A percentile compares a stretch with the other conserved stretches of the same genome.
Conservation (phyloP, 2,797 vertebrate species). For the Protosalanx chinensis region DNA sequence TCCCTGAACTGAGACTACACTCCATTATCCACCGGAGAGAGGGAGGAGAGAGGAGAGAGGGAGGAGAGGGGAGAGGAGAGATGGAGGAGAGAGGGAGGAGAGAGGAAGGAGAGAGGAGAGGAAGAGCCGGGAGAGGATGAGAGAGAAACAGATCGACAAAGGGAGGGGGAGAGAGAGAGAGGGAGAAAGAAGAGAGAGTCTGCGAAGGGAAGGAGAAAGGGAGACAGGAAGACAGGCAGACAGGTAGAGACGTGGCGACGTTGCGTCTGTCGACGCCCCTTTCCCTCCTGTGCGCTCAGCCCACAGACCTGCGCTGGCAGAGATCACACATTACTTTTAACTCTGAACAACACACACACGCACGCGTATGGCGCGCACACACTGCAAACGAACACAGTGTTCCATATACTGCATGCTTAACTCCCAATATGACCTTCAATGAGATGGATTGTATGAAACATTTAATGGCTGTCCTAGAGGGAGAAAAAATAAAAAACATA, state of each 20-base stretch:
- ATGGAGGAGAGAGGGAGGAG: not conserved
- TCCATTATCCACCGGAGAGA: slow-evolving; percentile 49
- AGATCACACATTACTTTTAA: slow-evolving; percentile 29
- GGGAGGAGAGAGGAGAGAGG: not conserved
- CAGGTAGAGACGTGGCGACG: not conserved
- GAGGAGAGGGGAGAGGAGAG: not conserved
- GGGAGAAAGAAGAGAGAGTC: not conserved
- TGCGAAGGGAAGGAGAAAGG: not conserved
- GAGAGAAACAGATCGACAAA: not conserved
- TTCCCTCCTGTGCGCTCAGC: slow-evolving; percentile 28
- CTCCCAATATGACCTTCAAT: slow-evolving; percentile 71
- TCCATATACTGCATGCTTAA: slow-evolving; percentile 58
- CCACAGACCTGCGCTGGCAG: slow-evolving; percentile 52
- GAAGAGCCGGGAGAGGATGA: not conserved
- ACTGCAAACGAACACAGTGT: slow-evolving; percentile 40
- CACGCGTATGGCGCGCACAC: slow-evolving; percentile 25
- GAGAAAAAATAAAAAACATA: slow-evolving; percentile 61
- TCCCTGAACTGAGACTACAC: slow-evolving; percentile 67
- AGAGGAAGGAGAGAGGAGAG: not conserved
- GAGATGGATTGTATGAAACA: slow-evolving; percentile 73
- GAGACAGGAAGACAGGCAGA: not conserved
- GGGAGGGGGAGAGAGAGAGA: not conserved
- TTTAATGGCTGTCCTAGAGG: slow-evolving; percentile 69
- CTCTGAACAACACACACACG: slow-evolving; percentile 4
- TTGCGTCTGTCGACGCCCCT: slow-evolving; percentile 1